Percentiles rank a stretch among this genome's conserved stretches.
These are phyloP conservation scores for Tinea pellionella DNA, from an alignment of 2,888 invertebrate genomes.

Conservation along the genomic window DNA sequence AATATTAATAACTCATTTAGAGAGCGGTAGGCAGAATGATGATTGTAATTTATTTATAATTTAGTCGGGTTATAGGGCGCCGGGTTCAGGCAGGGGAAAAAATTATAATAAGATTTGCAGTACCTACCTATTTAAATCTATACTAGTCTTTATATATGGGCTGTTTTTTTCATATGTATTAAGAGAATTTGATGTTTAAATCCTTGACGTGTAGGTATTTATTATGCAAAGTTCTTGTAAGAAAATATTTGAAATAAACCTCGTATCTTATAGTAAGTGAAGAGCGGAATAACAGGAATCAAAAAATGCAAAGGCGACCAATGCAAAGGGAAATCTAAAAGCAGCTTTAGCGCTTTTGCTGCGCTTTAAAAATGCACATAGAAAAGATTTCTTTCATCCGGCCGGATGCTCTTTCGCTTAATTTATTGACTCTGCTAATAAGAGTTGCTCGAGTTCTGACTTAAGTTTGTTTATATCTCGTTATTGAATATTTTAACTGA, in stretches of 20 bases:
- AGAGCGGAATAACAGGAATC: neutral
- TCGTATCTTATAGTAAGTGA: neutral
- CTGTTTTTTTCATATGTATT: too few relatives aligned
- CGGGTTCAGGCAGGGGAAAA: too few relatives aligned
- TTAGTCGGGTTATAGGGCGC: too few relatives aligned
- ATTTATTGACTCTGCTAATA: conserved; percentile 17
- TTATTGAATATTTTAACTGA: neutral
- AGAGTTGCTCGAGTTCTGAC: neutral
- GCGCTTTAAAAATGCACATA: conserved; percentile 12
- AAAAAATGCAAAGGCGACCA: conserved; percentile 12
- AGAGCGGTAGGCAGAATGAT: too few relatives aligned
- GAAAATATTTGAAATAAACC: neutral
- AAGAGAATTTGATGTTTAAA: too few relatives aligned
- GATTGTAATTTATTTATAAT: too few relatives aligned
- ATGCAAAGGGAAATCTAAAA: conserved; percentile 11
- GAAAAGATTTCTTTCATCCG: conserved; percentile 1
- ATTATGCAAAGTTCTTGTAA: neutral
- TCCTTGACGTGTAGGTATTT: too few relatives aligned
- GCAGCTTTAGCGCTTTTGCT: conserved; percentile 13
- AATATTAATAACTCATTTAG: too few relatives aligned
- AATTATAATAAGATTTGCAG: too few relatives aligned
- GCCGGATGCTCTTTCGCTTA: conserved; percentile 14
- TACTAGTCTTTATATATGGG: too few relatives aligned
- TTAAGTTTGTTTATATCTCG: conserved; percentile 6
- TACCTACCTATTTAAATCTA: too few relatives aligned